phyloP scores from a whole-genome alignment of 1,140 invertebrate genomes.

The Ruditapes philippinarum region DNA sequence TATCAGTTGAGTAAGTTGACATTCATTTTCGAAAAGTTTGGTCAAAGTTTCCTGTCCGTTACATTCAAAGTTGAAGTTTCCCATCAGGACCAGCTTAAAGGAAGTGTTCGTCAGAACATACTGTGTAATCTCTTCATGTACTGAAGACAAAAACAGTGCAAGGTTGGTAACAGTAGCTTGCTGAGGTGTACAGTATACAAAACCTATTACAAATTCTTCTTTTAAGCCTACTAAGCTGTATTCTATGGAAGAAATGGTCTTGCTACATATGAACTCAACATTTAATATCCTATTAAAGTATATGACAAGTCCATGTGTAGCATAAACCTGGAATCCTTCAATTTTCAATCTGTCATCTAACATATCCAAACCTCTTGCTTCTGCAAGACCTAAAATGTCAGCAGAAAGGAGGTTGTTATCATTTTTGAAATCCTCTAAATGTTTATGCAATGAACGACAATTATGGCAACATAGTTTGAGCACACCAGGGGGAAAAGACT shows the following conservation, averaged over 20 bases:
- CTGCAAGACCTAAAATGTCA: constrained; percentile 32
- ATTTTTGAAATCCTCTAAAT: constrained; percentile 48
- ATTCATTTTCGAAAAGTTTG: too few relatives aligned
- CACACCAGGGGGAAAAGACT: not conserved
- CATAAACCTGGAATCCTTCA: not conserved
- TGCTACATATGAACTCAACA: not conserved
- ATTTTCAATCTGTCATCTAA: not conserved
- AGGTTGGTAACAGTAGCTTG: not conserved
- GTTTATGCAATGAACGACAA: constrained; percentile 32
- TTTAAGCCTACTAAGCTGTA: not conserved
- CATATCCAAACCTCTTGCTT: constrained; percentile 30
- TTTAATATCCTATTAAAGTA: not conserved
- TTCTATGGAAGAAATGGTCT: not conserved
- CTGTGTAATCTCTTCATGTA: not conserved
- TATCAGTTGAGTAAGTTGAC: too few relatives aligned
- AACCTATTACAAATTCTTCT: not conserved
- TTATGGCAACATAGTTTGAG: constrained; percentile 48
- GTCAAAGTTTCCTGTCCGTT: too few relatives aligned
- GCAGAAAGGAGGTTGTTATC: constrained; percentile 37
- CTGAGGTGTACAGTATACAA: constrained; percentile 10
- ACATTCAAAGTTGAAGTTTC: too few relatives aligned
- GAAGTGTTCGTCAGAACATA: too few relatives aligned
- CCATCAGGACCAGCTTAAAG: too few relatives aligned
- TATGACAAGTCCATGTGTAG: constrained; percentile 32
- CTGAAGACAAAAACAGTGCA: not conserved